Percentiles rank a stretch among this genome's conserved stretches.
Conservation (phyloP, 2,797 vertebrate species). For the Diceros bicornis region DNA sequence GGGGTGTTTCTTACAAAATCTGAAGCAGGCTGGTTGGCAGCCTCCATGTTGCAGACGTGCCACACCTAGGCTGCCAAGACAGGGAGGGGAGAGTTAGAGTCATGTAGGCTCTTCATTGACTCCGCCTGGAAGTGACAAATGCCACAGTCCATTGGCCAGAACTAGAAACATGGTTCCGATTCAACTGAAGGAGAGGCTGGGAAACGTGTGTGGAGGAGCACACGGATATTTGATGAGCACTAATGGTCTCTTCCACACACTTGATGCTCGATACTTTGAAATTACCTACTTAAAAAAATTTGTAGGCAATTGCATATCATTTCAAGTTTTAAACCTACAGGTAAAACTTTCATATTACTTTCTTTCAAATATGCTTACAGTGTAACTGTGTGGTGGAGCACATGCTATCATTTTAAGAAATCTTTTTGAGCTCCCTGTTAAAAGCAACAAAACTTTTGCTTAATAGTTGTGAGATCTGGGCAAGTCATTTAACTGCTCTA, state of each 20-base stretch:
- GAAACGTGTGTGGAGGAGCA: background rate
- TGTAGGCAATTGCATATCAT: slow-evolving; percentile 24
- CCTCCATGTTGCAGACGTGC: background rate
- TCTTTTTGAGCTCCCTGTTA: background rate
- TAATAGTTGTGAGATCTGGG: background rate
- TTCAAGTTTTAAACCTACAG: slow-evolving; percentile 43
- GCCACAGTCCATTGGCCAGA: background rate
- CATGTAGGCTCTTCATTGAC: background rate
- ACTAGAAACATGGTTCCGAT: background rate
- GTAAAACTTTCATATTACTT: slow-evolving; percentile 20
- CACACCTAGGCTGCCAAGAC: background rate
- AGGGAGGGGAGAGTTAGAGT: background rate
- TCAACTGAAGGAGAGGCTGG: background rate
- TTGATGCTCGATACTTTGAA: slow-evolving; percentile 38
- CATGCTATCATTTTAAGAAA: background rate
- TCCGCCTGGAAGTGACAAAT: background rate
- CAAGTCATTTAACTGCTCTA: background rate
- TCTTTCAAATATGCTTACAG: slow-evolving; percentile 36
- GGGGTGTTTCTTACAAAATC: background rate
- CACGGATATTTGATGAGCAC: background rate
- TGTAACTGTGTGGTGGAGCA: background rate
- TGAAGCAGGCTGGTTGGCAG: background rate
- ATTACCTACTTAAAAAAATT: background rate
- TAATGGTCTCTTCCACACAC: background rate
- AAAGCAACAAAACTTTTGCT: background rate